Evolutionary conservation across 2,113 vertebrate genomes (phyloP), one percentile per base, ranked within the genome.

Genomic region (Ceuthmochares aereus): DNA sequence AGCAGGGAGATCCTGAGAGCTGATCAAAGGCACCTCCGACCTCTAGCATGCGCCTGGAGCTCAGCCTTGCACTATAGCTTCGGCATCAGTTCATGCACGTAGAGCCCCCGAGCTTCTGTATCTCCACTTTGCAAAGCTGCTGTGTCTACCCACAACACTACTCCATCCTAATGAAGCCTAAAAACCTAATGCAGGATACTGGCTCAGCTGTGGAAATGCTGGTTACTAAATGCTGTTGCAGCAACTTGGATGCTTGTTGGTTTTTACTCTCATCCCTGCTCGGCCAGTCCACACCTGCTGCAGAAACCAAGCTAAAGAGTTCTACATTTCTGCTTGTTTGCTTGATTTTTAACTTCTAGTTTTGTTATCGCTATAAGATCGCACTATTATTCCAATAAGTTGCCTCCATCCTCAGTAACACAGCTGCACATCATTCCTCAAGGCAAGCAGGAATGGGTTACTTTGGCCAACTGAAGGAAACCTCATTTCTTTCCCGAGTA

Each of bases 1-100:
- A 84, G 47, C 47, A 58, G 42, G 56, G 70, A 86, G 55, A 66
- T 47, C 45, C 64, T 6, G 3, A 36, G 55, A 37, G 32, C 64
- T 47, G 40, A 73, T 40, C 70, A 63, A 83, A 88, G 43, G 43
- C 52, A 72, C 3, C 58, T 56, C 30, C 4, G 12, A 14, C 34
- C 43, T 45, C 0, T 0, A 30, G 23, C 2, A 0, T 0, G 2
- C 16, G 18, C 54, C 26, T 1, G 30, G 54, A 54, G 47, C 68
- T 76, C 51, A 90, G 68, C 21, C 37, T 40, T 40, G 34, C 2
- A 18, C 40, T 20, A 26, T 21, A 27, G 16, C 55, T 69, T 9
- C 0, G 14, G 15, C 27, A 52, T 7, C 23, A 25, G 27, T 10
- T n/a, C 40, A 18, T 1, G 7, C 29, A 29, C 0, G 1, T 26